Base-by-base conservation (phyloP, 2,888 invertebrate species). In the Brachyptera risi region DNA sequence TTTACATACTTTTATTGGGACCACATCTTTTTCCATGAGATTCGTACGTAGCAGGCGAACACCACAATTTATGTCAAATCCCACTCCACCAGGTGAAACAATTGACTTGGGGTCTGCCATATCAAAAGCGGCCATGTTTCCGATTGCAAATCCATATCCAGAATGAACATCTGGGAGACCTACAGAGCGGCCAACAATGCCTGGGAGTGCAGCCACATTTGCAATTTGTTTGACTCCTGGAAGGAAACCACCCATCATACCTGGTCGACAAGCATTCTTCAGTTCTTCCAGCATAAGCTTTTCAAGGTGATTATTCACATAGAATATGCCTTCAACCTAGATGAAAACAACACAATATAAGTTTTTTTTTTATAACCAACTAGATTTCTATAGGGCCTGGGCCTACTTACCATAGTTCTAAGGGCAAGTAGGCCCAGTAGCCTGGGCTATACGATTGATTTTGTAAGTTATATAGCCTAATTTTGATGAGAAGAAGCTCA, bases 91-190 rank as follows among this genome's bases (percentile, higher is more conserved):
- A 17, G 99, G 99, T 4, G 96, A 96, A 2, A 96, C 96, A 65
- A 99, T 91, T 4, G 98, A 90, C 65, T 86, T 81, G 0, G 95
- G 94, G 78, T 99, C 85, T 68, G 86, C 80, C 78, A 93, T 87
- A 76, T 99, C 98, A 79, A 99, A 99, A 3, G 99, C 99, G 65
- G 99, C 99, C 93, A 99, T 97, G 75, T 99, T 99, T 58, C 97
- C 96, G 74, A 99, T 99, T 13, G 99, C 98, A 83, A 99, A 99
- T 58, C 99, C 99, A 79, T 99, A 99, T 15, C 99, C 99, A 3
- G 97, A 94, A 76, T 98, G 98, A 17, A 98, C 86, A 78, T 98
- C 98, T 0, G 98, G 98, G 62, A 98, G 79, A 1, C 97, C 98
- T 61, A 98, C 88, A 1, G 97, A 97, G 68, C 75, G 83, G 50